Evolutionary conservation across 2,113 vertebrate species (phyloP), one percentile per base, ranked within the genome.

Genomic region (Caracal caracal): DNA sequence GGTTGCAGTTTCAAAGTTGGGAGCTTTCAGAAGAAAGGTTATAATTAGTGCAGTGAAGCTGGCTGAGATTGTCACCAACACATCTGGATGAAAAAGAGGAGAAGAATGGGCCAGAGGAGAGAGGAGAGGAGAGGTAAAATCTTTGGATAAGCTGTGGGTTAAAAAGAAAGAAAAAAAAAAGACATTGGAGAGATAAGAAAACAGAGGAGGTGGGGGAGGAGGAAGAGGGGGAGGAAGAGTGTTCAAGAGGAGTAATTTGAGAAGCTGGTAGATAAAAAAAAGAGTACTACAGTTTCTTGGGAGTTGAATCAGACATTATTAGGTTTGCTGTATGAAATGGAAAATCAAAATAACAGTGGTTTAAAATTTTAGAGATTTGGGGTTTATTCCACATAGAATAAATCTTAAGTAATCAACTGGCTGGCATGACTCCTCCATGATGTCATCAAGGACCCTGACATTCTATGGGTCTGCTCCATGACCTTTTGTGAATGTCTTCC

Each of bases 301-400:
- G 88, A 70, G 56, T 2, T 26, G 49, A 70, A 75, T 80, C 56
- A 66, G 53, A 22, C 61, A 47, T 15, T 49, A 47, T 66, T 37
- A 35, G 26, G 5, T 53, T 93, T 84, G 28, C 28, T 40, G 10
- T 65, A 24, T 76, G 47, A 93, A 83, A 88, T 37, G 56, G n/a
- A 79, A 65, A 93, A 88, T 13, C 22, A 84, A 88, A 91, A 51
- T 66, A 88, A 90, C 61, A 71, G 17, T 86, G 80, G n/a, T 81
- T 90, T 65, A 83, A 65, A 90, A 40, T 65, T 90, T 82, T 95
- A 90, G 16, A 7, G 33, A 53, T n/a, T 85, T 87, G 30, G 26
- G 37, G 56, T 59, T 17, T 76, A 37, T 87, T 9, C 91, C 30
- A 47, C 3, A 13, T 43, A 90, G 49, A 30, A 88, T 49, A 93